Evolutionary conservation across 2,797 vertebrate genomes (phyloP), one percentile per base, ranked within the genome.

Genomic region (Garrulus glandarius): DNA sequence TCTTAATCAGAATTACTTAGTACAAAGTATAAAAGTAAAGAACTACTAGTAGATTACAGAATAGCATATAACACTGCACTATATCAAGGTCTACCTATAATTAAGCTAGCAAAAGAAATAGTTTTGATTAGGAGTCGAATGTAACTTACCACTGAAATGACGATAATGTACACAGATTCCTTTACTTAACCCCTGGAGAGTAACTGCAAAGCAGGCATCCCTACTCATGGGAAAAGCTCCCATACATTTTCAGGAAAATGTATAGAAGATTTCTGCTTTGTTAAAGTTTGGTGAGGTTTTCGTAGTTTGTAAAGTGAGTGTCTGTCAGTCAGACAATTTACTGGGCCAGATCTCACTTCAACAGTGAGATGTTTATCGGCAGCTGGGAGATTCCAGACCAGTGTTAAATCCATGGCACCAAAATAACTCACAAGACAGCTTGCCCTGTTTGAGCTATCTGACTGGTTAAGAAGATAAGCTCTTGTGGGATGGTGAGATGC

Each of bases 111-210:
- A 76, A 37, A 84, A 59, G 7, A 59, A 68, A 29, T 16, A 37
- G 19, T 41, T 50, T 13, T 37, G 37, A 52, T n/a, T 52, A 67
- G 23, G 44, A 57, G 12, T 37, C 1, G 1, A 50, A 37, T 76
- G 29, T 46, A 60, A 68, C 7, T n/a, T 60, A 52, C 13, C 0
- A 3, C 15, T 0, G 0, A 53, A 76, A 46, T 60, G 13, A 60
- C 1, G 3, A 23, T 21, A 20, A 53, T 10, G 16, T 46, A 37
- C 15, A 52, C 3, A 36, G 17, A 65, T 50, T 43, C 15, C 44
- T 43, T 32, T 32, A 65, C 29, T 44, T 52, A 27, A 29, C 5
- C 5, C 19, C 16, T 46, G 29, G 24, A 39, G 32, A 53, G 20
- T 60, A 46, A 68, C 29, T n/a, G 29, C n/a, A 76, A 68, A 76